Conservation (phyloP, 2,888 invertebrate genomes). For the Corbicula japonica region DNA sequence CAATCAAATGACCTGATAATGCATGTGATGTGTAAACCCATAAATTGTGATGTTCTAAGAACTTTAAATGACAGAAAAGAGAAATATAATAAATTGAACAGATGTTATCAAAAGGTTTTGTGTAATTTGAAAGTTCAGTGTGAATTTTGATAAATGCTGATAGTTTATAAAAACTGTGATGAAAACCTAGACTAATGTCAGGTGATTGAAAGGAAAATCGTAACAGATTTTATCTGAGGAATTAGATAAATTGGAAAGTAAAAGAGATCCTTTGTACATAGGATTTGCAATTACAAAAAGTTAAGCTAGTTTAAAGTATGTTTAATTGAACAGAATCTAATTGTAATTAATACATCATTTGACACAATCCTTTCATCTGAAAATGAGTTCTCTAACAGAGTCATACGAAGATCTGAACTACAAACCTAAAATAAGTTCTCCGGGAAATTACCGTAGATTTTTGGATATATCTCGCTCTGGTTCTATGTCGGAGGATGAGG, state of each 20-base stretch:
- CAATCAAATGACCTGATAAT: too few relatives aligned
- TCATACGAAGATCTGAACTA: conserved; percentile 52
- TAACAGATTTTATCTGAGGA: background rate
- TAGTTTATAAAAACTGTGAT: background rate
- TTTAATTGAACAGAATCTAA: background rate
- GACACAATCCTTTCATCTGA: too few relatives aligned
- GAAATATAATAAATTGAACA: too few relatives aligned
- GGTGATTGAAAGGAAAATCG: background rate
- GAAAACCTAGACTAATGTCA: background rate
- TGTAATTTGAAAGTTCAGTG: background rate
- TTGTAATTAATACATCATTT: background rate
- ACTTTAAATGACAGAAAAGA: too few relatives aligned
- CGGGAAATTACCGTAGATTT: conserved; percentile 71
- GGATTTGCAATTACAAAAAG: too few relatives aligned
- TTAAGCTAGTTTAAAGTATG: too few relatives aligned
- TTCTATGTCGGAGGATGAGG: conserved; percentile 70
- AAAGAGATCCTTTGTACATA: too few relatives aligned
- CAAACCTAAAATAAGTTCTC: conserved; percentile 67
- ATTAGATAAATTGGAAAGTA: too few relatives aligned
- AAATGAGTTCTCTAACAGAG: conserved; percentile 26
- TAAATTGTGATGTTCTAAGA: too few relatives aligned
- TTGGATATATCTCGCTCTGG: conserved; percentile 67
- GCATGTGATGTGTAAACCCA: too few relatives aligned
- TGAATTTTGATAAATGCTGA: background rate
- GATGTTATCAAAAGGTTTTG: too few relatives aligned